A percentile compares a stretch with the other conserved stretches of the same genome.
These are phyloP conservation scores for Drosophila anomelani DNA, from an alignment of 2,888 invertebrate genomes.

Conservation along the genomic window DNA sequence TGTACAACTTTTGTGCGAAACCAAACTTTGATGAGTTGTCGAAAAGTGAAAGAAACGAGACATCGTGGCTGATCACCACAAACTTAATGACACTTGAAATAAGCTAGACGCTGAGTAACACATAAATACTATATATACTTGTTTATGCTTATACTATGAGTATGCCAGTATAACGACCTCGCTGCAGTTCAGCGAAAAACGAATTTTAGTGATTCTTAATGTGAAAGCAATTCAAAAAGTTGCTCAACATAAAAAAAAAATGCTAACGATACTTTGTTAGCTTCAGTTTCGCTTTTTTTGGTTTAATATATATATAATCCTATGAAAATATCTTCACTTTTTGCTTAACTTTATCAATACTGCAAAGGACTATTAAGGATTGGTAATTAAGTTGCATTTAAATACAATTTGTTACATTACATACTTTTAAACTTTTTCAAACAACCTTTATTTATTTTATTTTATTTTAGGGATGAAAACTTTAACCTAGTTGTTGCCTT, in stretches of 20 bases:
- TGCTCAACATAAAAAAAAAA: slow-evolving; percentile 59
- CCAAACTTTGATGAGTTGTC: slow-evolving; percentile 64
- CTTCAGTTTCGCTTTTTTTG: background rate
- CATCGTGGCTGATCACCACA: slow-evolving; percentile 28
- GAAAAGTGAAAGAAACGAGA: slow-evolving; percentile 34
- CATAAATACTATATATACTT: too few relatives aligned
- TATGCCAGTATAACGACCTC: slow-evolving; percentile 27
- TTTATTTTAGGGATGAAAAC: too few relatives aligned
- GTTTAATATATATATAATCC: background rate
- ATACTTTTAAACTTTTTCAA: too few relatives aligned
- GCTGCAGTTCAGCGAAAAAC: slow-evolving; percentile 64
- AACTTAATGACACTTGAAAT: slow-evolving; percentile 64
- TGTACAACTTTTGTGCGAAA: slow-evolving; percentile 14
- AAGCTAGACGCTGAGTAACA: too few relatives aligned
- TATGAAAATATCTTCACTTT: background rate
- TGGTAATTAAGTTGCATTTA: background rate
- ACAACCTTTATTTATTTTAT: too few relatives aligned
- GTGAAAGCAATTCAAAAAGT: slow-evolving; percentile 78
- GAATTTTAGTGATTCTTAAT: slow-evolving; percentile 79
- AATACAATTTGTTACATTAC: too few relatives aligned
- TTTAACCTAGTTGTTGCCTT: background rate
- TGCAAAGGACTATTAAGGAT: background rate
- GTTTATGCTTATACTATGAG: slow-evolving; percentile 5
- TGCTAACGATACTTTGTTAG: slow-evolving; percentile 53
- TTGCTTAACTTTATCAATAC: background rate